Conservation (phyloP, 2,888 invertebrate genomes). For the Lasioglossum figueresi region DNA sequence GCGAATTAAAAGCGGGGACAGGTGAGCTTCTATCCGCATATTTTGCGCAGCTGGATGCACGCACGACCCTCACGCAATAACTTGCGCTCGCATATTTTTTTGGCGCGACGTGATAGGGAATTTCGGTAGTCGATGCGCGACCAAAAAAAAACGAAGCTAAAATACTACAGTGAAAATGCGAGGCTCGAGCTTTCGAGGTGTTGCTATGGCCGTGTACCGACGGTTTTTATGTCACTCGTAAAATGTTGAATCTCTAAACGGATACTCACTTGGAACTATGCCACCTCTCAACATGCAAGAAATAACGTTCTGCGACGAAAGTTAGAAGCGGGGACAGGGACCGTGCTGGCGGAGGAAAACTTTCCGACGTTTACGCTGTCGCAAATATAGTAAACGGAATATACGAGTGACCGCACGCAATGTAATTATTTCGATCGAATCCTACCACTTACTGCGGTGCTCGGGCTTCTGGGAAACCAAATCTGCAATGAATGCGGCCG, state of each 20-base stretch:
- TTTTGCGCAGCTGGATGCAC: background rate
- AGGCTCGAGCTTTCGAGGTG: background rate
- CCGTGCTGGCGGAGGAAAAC: background rate
- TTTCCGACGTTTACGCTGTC: background rate
- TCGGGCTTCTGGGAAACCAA: background rate
- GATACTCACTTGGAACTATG: background rate
- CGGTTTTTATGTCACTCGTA: slow-evolving; percentile 7
- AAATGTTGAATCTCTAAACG: slow-evolving; percentile 2
- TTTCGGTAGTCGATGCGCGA: background rate
- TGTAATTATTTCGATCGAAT: background rate
- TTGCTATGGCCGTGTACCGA: background rate
- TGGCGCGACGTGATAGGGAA: background rate
- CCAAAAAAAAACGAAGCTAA: background rate
- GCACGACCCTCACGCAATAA: background rate
- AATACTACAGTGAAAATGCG: background rate
- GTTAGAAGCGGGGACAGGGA: background rate
- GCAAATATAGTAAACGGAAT: background rate
- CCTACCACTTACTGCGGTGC: background rate
- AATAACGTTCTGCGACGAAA: slow-evolving; percentile 2
- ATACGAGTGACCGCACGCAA: background rate
- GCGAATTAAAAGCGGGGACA: background rate
- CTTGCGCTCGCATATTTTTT: background rate
- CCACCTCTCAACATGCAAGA: slow-evolving; percentile 3
- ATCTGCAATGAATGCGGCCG: background rate
- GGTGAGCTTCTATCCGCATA: background rate